Conservation (phyloP, 92 coral and sea anemone species). For the Micromussa lordhowensis region DNA sequence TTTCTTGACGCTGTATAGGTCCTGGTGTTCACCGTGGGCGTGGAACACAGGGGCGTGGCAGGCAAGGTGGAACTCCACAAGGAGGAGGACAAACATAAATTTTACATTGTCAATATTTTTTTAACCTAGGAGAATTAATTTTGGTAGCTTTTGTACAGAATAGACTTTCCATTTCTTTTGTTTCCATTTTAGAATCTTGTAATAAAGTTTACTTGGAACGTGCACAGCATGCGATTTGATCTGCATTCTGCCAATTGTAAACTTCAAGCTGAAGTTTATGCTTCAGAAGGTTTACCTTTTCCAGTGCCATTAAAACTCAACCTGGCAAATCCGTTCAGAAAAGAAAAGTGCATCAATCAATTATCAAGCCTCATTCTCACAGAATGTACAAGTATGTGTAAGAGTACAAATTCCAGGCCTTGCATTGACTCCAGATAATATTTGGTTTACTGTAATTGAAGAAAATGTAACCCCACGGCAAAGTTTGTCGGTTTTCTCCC, state of each 20-base stretch:
- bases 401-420: no score
- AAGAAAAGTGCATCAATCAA: no score
- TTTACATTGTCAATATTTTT: neutral
- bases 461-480: no score
- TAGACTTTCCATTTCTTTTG: conserved; percentile 2
- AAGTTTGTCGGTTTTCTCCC: no score
- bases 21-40: conserved; percentile 47
- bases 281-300: neutral
- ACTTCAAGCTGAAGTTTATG: neutral
- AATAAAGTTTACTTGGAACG: conserved; percentile 17
- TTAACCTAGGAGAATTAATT: neutral
- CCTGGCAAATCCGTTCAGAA: no score
- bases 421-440: no score
- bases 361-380: no score
- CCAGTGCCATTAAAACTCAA: no score
- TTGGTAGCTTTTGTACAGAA: conserved; percentile 25
- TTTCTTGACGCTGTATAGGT: conserved; percentile 4
- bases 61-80: conserved; percentile 14
- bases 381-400: no score
- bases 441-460: no score
- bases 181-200: neutral
- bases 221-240: no score
- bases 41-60: conserved; percentile 38
- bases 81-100: conserved; percentile 39
- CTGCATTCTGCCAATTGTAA: neutral